These are phyloP conservation scores for Cynoglossus semilaevis DNA, from an alignment of 2,113 vertebrate species.

Conservation along the genomic window DNA sequence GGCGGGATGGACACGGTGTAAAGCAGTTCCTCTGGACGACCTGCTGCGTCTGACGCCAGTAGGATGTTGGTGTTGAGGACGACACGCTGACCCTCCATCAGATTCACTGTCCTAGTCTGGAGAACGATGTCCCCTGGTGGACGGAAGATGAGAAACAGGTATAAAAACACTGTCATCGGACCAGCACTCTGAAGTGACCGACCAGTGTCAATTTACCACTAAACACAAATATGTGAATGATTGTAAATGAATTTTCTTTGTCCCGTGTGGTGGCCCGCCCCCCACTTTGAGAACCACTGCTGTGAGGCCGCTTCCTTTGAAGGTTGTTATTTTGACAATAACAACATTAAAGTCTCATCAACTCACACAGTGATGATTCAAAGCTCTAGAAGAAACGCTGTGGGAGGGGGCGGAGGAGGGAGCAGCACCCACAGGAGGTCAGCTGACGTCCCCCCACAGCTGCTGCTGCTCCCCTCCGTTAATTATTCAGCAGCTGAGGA, in stretches of 20 bases:
- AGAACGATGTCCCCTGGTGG: conserved; percentile 86
- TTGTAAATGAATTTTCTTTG: too few relatives aligned
- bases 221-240: too few relatives aligned
- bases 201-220: too few relatives aligned
- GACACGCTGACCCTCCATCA: conserved; percentile 90
- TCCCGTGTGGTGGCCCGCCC: too few relatives aligned
- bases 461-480: conserved; percentile 51
- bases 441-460: conserved; percentile 47
- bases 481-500: conserved; percentile 71
- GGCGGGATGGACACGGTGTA: conserved; percentile 84
- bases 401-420: not conserved
- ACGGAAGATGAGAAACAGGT: not conserved
- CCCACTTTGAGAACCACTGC: too few relatives aligned
- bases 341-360: not conserved
- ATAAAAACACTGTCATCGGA: too few relatives aligned
- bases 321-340: not conserved
- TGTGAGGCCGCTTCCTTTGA: too few relatives aligned
- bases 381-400: not conserved
- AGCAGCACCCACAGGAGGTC: conserved; percentile 22
- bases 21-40: conserved; percentile 86
- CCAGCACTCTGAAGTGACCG: too few relatives aligned
- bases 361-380: too few relatives aligned
- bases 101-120: conserved; percentile 82
- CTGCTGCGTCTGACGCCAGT: conserved; percentile 86
- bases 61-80: conserved; percentile 92